Evolutionary conservation across 2,888 invertebrate species (phyloP).

Genomic region (Agrenia bidenticulata): DNA sequence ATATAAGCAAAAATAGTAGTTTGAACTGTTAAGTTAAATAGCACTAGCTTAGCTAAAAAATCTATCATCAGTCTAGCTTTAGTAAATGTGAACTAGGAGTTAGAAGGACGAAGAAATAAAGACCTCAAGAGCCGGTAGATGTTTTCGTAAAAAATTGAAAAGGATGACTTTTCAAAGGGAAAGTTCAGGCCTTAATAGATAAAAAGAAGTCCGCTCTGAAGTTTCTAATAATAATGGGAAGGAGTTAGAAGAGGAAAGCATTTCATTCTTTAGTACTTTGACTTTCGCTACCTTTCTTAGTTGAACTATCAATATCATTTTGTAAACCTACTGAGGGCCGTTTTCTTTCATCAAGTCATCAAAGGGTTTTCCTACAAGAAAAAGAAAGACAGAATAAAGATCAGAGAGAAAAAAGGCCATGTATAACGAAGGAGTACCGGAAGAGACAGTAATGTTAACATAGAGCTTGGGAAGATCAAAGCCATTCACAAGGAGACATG

Average conservation of each 20-base stretch:
- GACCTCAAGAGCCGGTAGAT: no score
- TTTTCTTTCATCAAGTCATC: constrained; percentile 50
- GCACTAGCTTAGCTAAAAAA: no score
- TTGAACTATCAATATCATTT: constrained; percentile 50
- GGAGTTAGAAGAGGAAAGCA: constrained; percentile 17
- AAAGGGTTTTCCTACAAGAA: constrained; percentile 41
- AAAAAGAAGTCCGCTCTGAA: constrained; percentile 21
- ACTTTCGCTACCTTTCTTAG: constrained; percentile 7
- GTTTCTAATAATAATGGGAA: constrained; percentile 6
- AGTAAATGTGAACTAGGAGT: no score
- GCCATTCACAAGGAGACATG: constrained; percentile 50
- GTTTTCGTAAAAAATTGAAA: background rate
- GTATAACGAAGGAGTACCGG: constrained; percentile 28
- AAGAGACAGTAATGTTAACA: constrained; percentile 39
- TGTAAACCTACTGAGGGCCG: constrained; percentile 43
- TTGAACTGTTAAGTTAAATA: no score
- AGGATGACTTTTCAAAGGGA: constrained; percentile 29
- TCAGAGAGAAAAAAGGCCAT: constrained; percentile 41
- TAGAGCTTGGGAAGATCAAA: constrained; percentile 51
- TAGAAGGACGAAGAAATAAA: no score
- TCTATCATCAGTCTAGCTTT: no score
- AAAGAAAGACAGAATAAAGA: constrained; percentile 44
- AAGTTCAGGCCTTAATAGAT: constrained; percentile 31
- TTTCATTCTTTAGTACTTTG: constrained; percentile 12
- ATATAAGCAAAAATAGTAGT: no score